Evolutionary conservation across 1,140 invertebrate genomes (phyloP).

Genomic region (Heliconius melpomene): DNA sequence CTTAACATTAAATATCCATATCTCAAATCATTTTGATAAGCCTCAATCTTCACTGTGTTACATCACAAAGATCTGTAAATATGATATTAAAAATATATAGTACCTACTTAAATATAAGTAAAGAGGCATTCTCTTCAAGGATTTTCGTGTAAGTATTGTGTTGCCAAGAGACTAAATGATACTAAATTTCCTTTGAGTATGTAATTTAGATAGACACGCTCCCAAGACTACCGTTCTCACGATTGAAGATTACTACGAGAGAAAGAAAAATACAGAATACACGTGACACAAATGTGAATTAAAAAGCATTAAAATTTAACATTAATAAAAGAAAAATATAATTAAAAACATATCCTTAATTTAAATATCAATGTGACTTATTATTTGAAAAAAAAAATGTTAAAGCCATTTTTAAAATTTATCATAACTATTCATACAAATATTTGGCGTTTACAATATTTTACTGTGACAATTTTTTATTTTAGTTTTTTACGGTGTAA

Average conservation of each 20-base stretch:
- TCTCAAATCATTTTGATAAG: too few relatives aligned
- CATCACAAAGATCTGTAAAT: background rate
- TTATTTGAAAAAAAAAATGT: too few relatives aligned
- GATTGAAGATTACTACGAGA: constrained; percentile 6
- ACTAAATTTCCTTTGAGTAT: constrained; percentile 10
- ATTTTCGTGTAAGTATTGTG: background rate
- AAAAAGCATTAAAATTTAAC: background rate
- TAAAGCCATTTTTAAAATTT: background rate
- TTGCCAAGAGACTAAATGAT: background rate
- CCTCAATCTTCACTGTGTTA: background rate
- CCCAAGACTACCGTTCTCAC: constrained; percentile 8
- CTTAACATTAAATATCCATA: too few relatives aligned
- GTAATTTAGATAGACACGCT: constrained; percentile 11
- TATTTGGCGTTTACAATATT: background rate
- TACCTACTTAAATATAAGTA: background rate
- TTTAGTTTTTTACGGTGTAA: background rate
- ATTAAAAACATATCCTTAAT: background rate
- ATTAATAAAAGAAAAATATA: background rate
- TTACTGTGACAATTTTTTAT: background rate
- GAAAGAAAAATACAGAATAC: background rate
- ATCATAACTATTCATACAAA: background rate
- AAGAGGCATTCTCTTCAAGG: background rate
- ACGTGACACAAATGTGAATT: background rate
- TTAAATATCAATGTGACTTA: background rate
- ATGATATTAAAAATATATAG: background rate